phyloP scores from a whole-genome alignment of 2,888 invertebrate species.

The Caenorhabditis auriculariae region DNA sequence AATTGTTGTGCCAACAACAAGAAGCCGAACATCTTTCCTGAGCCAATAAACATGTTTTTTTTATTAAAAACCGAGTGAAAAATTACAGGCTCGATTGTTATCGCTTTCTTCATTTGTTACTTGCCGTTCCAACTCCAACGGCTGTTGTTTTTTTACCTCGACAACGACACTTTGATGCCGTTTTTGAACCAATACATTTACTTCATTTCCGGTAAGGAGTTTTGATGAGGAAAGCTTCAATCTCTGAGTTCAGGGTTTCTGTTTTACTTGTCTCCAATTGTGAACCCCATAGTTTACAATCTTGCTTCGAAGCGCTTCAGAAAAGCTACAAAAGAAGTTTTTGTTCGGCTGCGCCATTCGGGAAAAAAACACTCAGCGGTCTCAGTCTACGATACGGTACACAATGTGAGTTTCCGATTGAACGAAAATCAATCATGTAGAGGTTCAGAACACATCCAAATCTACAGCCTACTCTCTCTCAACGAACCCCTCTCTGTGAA shows the following conservation, averaged over 20 bases:
- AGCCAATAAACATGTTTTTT: neutral
- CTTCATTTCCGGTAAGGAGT: slow-evolving; percentile 42
- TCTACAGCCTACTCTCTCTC: neutral
- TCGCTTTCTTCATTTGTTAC: slow-evolving; percentile 51
- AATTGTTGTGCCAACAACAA: slow-evolving; percentile 1
- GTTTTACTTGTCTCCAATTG: slow-evolving; percentile 45
- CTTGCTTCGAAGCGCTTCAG: slow-evolving; percentile 43
- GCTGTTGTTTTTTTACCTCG: slow-evolving; percentile 45
- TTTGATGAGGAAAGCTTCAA: neutral
- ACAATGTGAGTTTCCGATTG: slow-evolving; percentile 2
- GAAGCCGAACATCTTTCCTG: neutral
- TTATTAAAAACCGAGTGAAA: slow-evolving; percentile 1
- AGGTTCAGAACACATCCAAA: neutral
- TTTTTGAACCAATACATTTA: slow-evolving; percentile 44
- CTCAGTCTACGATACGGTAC: neutral
- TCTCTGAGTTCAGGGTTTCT: slow-evolving; percentile 41
- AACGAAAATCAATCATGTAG: too few relatives aligned
- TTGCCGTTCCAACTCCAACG: slow-evolving; percentile 51
- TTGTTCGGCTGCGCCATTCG: too few relatives aligned
- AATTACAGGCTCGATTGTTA: slow-evolving; percentile 44
- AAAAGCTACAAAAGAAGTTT: slow-evolving; percentile 41
- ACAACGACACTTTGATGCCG: slow-evolving; percentile 16
- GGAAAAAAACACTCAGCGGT: too few relatives aligned
- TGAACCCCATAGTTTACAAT: slow-evolving; percentile 53
- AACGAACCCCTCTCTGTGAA: too few relatives aligned